Conservation (phyloP, 2,113 vertebrate species). For the Heterotis niloticus region DNA sequence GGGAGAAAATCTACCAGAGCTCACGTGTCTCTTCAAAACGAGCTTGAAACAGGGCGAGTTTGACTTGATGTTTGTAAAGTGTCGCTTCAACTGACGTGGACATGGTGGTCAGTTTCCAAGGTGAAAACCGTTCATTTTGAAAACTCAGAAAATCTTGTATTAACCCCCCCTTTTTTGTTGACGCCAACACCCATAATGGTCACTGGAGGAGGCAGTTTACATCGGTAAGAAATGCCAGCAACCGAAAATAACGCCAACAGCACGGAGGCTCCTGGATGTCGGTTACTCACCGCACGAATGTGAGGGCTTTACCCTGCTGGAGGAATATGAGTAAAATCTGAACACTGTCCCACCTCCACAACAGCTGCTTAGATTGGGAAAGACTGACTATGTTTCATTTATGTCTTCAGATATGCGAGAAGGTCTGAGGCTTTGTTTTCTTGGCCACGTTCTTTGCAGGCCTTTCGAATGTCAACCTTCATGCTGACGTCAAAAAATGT, state of each 20-base stretch:
- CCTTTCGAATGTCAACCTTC: neutral
- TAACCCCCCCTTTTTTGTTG: neutral
- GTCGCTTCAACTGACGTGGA: neutral
- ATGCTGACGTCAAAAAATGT: neutral
- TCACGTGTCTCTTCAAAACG: neutral
- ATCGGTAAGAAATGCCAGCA: conserved; percentile 23
- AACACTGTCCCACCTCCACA: conserved; percentile 37
- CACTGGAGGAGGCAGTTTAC: conserved; percentile 19
- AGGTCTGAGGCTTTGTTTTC: neutral
- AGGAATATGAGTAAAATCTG: conserved; percentile 32
- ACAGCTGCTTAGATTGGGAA: conserved; percentile 35
- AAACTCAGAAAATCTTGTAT: too few relatives aligned
- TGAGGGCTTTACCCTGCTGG: conserved; percentile 20
- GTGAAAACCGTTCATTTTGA: neutral
- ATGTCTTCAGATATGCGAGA: neutral
- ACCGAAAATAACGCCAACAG: conserved; percentile 26
- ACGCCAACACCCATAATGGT: neutral
- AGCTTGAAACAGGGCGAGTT: neutral
- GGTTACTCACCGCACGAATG: conserved; percentile 34
- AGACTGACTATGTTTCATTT: neutral
- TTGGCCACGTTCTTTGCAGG: neutral
- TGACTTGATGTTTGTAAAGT: too few relatives aligned
- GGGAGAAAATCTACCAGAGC: neutral
- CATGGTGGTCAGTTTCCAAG: neutral
- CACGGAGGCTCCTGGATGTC: conserved; percentile 18